Conservation (phyloP, 2,113 vertebrate species). For the Chaetodon trifascialis region DNA sequence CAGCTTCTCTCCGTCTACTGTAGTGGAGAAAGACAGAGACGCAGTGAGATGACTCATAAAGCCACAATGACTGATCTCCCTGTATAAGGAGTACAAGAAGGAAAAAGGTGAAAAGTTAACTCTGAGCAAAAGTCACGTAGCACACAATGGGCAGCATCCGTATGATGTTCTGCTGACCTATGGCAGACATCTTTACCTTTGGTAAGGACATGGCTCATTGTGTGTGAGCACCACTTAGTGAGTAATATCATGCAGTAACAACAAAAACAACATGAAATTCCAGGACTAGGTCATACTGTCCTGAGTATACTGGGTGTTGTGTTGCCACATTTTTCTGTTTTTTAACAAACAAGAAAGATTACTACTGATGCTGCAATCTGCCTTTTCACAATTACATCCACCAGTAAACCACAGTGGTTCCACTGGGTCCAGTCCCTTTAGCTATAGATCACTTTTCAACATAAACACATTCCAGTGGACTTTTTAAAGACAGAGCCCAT, state of each 20-base stretch:
- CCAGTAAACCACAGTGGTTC: neutral
- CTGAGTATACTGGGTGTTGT: neutral
- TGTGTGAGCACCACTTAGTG: neutral
- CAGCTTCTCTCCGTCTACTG: conserved; percentile 90
- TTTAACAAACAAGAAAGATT: neutral
- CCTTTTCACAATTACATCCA: neutral
- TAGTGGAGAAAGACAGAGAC: conserved; percentile 31
- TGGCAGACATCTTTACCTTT: conserved; percentile 24
- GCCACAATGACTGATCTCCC: neutral
- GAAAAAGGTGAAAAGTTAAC: conserved; percentile 26
- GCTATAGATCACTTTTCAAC: neutral
- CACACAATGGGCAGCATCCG: conserved; percentile 1
- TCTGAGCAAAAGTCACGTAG: conserved; percentile 39
- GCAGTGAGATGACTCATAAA: conserved; percentile 29
- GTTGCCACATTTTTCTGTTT: neutral
- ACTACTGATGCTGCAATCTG: neutral
- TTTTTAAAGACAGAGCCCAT: neutral
- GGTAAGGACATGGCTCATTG: conserved; percentile 9
- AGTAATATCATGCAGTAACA: neutral
- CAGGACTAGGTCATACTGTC: neutral
- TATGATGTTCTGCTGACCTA: conserved; percentile 29
- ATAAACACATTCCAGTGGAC: neutral
- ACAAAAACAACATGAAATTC: conserved; percentile 4
- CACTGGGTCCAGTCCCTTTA: neutral
- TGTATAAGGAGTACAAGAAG: conserved; percentile 7